Evolutionary conservation across 2,113 vertebrate genomes (phyloP).

Genomic region (Syngnathus scovelli): DNA sequence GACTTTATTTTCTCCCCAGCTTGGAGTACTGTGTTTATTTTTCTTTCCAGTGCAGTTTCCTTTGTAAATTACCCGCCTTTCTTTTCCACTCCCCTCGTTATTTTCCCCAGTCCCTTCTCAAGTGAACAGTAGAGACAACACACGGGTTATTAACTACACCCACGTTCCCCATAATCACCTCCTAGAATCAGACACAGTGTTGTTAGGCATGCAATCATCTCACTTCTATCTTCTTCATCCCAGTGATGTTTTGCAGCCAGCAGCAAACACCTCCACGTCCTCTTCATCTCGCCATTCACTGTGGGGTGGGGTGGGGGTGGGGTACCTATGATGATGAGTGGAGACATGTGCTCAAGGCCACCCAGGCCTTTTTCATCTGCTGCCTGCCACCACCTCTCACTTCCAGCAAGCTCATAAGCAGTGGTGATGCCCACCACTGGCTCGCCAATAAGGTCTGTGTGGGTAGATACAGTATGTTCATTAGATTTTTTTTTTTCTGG

Average conservation of each 20-base stretch:
- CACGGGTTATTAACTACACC: constrained; percentile 30
- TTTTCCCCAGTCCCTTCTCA: not conserved
- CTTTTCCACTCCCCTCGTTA: not conserved
- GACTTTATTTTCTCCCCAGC: not conserved
- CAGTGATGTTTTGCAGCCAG: constrained; percentile 23
- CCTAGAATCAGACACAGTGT: constrained; percentile 16
- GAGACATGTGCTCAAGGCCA: constrained; percentile 24
- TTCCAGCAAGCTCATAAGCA: constrained; percentile 12
- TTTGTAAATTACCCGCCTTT: constrained; percentile 1
- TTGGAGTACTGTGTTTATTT: not conserved
- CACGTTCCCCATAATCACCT: constrained; percentile 18
- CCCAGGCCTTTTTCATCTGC: constrained; percentile 48
- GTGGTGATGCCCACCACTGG: constrained; percentile 31
- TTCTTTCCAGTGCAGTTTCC: not conserved
- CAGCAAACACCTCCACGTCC: constrained; percentile 3
- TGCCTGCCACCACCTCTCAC: constrained; percentile 47
- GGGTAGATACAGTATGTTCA: constrained; percentile 19
- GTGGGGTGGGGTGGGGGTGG: not conserved
- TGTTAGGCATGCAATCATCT: constrained; percentile 11
- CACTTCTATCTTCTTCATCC: constrained; percentile 13
- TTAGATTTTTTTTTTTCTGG: constrained; percentile 12
- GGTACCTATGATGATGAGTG: constrained; percentile 33
- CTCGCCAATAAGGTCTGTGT: not conserved
- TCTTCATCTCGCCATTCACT: constrained; percentile 16
- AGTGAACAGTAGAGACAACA: constrained; percentile 14